Percentiles rank a stretch among this genome's conserved stretches.
These are phyloP conservation scores for Galago senegalensis DNA, from an alignment of 2,797 vertebrate genomes.

Conservation along the genomic window DNA sequence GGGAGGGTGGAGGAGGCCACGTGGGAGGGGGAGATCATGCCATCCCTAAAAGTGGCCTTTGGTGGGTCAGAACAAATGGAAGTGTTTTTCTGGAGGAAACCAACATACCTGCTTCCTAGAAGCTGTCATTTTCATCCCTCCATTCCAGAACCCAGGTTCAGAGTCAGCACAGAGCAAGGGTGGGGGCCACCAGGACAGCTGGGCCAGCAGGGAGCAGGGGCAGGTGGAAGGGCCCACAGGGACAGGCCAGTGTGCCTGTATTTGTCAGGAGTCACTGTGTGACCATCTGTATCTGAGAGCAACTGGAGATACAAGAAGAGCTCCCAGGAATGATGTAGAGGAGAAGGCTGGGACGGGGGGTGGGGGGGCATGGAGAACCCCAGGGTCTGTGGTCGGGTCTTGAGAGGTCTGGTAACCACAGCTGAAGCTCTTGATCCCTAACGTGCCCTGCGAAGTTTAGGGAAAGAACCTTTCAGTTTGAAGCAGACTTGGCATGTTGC, in stretches of 20 bases:
- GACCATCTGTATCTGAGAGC: background rate
- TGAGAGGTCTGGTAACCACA: background rate
- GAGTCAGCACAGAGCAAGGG: background rate
- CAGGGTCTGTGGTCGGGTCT: fast-evolving
- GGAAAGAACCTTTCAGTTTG: background rate
- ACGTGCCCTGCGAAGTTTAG: background rate
- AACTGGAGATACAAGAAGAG: background rate
- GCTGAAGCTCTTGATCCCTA: background rate
- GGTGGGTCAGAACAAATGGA: background rate
- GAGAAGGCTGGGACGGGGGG: too few species aligned
- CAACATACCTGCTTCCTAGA: background rate
- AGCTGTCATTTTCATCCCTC: background rate
- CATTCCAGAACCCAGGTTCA: background rate
- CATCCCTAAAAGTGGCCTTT: background rate
- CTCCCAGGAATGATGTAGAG: background rate
- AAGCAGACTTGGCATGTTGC: background rate
- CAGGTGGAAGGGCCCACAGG: background rate
- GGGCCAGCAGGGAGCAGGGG: background rate
- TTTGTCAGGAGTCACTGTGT: background rate
- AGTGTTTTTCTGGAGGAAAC: background rate
- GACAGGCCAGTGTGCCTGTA: background rate
- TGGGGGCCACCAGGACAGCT: too few species aligned
- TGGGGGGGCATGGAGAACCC: fast-evolving
- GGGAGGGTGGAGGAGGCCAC: background rate
- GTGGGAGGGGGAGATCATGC: background rate